phyloP scores from a whole-genome alignment of 2,888 invertebrate species.

The Apotomis turbidana region DNA sequence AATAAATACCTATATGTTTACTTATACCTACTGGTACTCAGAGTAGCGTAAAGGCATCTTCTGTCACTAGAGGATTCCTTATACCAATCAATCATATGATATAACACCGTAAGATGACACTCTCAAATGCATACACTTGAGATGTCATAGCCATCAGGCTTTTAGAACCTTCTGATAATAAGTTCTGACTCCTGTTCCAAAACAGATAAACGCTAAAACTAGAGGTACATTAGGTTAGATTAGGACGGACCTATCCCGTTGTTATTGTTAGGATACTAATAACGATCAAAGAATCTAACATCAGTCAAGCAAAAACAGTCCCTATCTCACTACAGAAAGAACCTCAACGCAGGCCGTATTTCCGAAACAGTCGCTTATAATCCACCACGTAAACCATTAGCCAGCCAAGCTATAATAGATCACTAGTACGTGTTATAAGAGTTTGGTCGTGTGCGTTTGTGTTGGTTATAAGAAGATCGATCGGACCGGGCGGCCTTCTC shows the following conservation, averaged over 20 bases:
- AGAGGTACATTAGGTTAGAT: too few species aligned
- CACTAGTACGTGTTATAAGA: conserved; percentile 2
- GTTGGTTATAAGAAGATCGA: conserved; percentile 43
- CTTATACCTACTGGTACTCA: too few species aligned
- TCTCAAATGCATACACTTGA: too few species aligned
- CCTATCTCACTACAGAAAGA: not conserved
- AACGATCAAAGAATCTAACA: not conserved
- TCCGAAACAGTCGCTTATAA: conserved; percentile 10
- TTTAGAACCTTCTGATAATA: not conserved
- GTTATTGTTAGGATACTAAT: not conserved
- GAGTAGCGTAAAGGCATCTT: too few species aligned
- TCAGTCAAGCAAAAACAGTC: not conserved
- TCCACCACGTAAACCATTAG: not conserved
- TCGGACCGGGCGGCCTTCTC: conserved; percentile 52
- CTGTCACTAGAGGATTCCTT: too few species aligned
- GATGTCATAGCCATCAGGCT: not conserved
- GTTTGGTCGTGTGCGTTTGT: conserved; percentile 18
- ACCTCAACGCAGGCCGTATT: conserved; percentile 7
- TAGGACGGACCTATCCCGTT: not conserved
- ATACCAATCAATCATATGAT: too few species aligned
- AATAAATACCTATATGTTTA: too few species aligned
- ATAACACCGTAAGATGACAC: too few species aligned
- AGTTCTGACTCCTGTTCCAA: not conserved
- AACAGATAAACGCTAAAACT: not conserved
- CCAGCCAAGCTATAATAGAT: conserved; percentile 4